phyloP scores from a whole-genome alignment of 2,113 vertebrate genomes.

The Malurus melanocephalus region DNA sequence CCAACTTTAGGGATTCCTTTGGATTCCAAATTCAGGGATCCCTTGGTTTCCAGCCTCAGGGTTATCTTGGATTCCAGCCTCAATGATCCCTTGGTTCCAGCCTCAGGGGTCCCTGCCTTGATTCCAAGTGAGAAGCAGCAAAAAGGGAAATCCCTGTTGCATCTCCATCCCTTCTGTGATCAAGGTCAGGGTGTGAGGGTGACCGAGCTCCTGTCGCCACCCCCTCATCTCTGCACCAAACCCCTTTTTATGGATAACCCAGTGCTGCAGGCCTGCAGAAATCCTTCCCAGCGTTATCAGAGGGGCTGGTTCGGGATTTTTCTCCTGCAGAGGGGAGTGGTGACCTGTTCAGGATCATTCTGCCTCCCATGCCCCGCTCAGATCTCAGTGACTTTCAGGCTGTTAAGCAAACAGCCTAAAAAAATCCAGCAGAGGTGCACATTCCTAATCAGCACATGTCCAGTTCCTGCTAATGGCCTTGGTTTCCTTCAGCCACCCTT shows the following conservation, averaged over 20 bases:
- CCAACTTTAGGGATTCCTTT: background rate
- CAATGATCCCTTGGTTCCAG: background rate
- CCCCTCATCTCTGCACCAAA: fast-evolving
- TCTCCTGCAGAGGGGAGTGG: background rate
- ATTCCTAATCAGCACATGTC: background rate
- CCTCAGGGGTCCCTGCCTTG: background rate
- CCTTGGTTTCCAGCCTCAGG: background rate
- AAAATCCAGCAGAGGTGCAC: background rate
- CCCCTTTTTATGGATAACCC: background rate
- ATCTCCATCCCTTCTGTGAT: fast-evolving
- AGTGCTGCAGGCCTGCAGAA: background rate
- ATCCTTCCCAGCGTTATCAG: background rate
- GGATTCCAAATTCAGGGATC: background rate
- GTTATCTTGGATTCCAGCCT: background rate
- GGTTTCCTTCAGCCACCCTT: background rate
- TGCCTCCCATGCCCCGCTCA: fast-evolving
- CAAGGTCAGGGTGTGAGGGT: background rate
- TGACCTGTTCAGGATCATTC: background rate
- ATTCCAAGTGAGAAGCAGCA: background rate
- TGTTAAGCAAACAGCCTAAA: background rate
- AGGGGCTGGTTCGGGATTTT: fast-evolving
- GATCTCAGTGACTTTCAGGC: background rate
- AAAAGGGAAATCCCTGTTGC: background rate
- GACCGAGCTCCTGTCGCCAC: background rate
- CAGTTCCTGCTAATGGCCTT: background rate